phyloP scores from a whole-genome alignment of 1,140 invertebrate species.

The Myzus persicae region DNA sequence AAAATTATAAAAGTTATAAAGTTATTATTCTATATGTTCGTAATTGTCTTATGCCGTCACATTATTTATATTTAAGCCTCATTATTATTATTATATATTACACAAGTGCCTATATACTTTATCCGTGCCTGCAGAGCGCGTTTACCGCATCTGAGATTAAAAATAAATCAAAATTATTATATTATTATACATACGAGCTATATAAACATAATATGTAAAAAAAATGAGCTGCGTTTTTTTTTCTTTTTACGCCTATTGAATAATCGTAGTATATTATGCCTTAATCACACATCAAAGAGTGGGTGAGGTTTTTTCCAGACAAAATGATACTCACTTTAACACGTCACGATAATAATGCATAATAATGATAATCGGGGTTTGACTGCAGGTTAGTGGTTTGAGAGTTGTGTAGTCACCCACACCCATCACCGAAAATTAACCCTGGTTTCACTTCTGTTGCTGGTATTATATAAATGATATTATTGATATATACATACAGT shows the following conservation, averaged over 20 bases:
- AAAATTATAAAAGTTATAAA: neutral
- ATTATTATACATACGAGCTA: neutral
- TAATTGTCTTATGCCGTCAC: neutral
- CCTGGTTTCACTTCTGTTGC: neutral
- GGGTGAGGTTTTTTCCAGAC: neutral
- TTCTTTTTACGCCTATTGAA: neutral
- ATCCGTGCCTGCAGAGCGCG: neutral
- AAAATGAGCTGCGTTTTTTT: neutral
- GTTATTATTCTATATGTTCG: neutral
- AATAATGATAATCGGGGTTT: too few species aligned
- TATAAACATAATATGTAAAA: neutral
- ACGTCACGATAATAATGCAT: neutral
- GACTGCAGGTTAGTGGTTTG: too few species aligned
- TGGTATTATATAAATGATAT: neutral
- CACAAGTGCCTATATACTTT: neutral
- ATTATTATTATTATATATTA: neutral
- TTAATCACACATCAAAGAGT: neutral
- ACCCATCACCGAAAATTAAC: neutral
- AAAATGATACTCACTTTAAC: neutral
- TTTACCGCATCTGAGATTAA: neutral
- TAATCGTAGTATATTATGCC: neutral
- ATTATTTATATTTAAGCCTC: neutral
- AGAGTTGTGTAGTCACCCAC: neutral
- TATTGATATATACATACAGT: neutral
- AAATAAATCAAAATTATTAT: slow-evolving; percentile 3